phyloP scores from a whole-genome alignment of 2,888 invertebrate species.

The Blomia tropicalis region DNA sequence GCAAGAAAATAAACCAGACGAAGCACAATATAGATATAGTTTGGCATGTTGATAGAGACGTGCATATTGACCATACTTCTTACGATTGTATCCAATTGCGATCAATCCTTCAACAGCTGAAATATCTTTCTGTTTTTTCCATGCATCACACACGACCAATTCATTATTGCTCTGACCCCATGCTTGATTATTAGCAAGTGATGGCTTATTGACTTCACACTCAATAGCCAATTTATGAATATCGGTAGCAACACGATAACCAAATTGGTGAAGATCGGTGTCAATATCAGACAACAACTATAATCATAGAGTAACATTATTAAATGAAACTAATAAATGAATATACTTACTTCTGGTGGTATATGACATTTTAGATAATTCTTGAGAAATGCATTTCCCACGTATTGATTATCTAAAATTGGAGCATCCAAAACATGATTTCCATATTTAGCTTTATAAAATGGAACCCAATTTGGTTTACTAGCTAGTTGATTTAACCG shows the following conservation, averaged over 20 bases:
- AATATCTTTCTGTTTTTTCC: constrained; percentile 41
- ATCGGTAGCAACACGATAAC: constrained; percentile 39
- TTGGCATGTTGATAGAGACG: constrained; percentile 42
- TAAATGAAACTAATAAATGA: background rate
- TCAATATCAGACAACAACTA: constrained; percentile 34
- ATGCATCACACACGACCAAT: constrained; percentile 41
- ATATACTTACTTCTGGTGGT: constrained; percentile 34
- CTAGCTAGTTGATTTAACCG: background rate
- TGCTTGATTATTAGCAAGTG: constrained; percentile 38
- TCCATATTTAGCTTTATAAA: constrained; percentile 41
- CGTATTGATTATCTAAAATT: constrained; percentile 36
- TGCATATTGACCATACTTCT: constrained; percentile 32
- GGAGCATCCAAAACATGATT: constrained; percentile 43
- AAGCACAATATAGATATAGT: constrained; percentile 40
- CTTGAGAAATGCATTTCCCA: constrained; percentile 35
- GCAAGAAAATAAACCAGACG: constrained; percentile 43
- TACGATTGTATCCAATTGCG: constrained; percentile 39
- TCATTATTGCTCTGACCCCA: constrained; percentile 41
- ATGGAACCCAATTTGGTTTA: constrained; percentile 19
- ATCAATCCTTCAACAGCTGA: constrained; percentile 44
- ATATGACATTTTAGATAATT: constrained; percentile 35
- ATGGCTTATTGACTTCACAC: constrained; percentile 41
- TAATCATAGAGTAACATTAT: background rate
- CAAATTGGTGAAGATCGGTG: constrained; percentile 40
- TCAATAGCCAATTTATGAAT: constrained; percentile 37